These are phyloP conservation scores for Morus bassanus DNA, from an alignment of 2,797 vertebrate genomes.

Conservation along the genomic window DNA sequence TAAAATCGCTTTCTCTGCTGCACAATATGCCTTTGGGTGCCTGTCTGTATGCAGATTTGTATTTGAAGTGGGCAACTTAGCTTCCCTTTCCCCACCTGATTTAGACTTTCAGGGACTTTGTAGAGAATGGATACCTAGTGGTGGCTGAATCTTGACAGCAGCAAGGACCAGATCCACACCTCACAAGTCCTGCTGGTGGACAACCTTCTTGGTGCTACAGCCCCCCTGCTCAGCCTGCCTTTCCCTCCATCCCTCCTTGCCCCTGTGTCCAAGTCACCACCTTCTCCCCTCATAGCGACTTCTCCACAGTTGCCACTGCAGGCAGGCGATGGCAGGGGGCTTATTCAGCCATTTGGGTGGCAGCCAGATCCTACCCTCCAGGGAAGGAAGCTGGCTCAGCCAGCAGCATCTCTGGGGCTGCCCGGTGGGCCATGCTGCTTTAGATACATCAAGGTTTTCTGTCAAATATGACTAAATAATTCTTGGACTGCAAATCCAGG, in stretches of 20 bases:
- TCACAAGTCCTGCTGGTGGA: neutral
- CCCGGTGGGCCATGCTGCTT: neutral
- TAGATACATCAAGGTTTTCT: neutral
- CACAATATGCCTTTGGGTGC: neutral
- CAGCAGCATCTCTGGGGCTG: neutral
- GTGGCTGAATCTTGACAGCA: neutral
- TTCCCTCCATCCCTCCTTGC: neutral
- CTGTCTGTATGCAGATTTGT: neutral
- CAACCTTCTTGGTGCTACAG: neutral
- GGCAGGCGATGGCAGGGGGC: neutral
- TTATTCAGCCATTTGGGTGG: neutral
- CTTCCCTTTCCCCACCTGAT: neutral
- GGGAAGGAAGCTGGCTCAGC: neutral
- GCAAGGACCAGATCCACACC: neutral
- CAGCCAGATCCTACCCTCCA: neutral
- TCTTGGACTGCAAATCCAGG: neutral
- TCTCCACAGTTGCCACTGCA: neutral
- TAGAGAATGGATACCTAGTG: neutral
- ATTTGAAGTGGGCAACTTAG: neutral
- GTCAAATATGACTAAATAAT: neutral
- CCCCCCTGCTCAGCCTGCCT: neutral
- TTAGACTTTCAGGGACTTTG: neutral
- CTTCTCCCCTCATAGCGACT: neutral
- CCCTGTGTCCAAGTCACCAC: neutral
- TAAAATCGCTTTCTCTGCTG: neutral